Evolutionary conservation across 2,888 invertebrate genomes (phyloP), one percentile per base, ranked within the genome.

Genomic region (Drosophila macrospina): DNA sequence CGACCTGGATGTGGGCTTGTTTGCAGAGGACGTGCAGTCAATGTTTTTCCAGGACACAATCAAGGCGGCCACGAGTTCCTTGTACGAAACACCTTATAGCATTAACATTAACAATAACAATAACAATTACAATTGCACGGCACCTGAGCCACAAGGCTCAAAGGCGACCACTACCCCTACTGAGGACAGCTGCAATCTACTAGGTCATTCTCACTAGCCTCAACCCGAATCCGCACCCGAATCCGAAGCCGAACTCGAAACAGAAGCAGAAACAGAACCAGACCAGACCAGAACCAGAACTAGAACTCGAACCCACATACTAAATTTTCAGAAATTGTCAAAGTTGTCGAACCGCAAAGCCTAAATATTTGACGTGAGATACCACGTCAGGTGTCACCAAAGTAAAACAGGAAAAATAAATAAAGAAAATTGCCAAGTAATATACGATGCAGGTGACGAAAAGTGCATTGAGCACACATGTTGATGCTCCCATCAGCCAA

Each of bases 321-420:
- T 5, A 52, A 42, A 74, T 74, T 74, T 48, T 44, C 32, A 54
- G 30, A 75, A 55, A 64, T 64, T 56, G 42, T 44, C 15, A 56
- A 56, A 60, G 51, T 45, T 76, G 24, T 44, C 56, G n/a, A 50
- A 39, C 54, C 16, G 37, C 39, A 37, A 37, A 6, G 36, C n/a
- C 36, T 72, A 34, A 67, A 78, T 73, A 73, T 73, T 73, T 78
- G 47, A 73, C 59, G 59, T 74, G 74, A 51, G 73, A 74, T 7
- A 7, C 16, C 37, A 26, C 67, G 42, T 54, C 60, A 28, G 66
- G 54, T 55, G 26, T 16, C 5, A 4, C n/a, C 20, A 20, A 20
- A 37, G 37, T 30, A 47, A 37, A 26, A 20, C 3, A 15, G 1
- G 10, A 37, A 37, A 15, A 39, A n/a, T 8, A 34, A 45, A 61